Base-by-base conservation (phyloP, 2,888 invertebrate genomes). In the Mechanitis messenoides region DNA sequence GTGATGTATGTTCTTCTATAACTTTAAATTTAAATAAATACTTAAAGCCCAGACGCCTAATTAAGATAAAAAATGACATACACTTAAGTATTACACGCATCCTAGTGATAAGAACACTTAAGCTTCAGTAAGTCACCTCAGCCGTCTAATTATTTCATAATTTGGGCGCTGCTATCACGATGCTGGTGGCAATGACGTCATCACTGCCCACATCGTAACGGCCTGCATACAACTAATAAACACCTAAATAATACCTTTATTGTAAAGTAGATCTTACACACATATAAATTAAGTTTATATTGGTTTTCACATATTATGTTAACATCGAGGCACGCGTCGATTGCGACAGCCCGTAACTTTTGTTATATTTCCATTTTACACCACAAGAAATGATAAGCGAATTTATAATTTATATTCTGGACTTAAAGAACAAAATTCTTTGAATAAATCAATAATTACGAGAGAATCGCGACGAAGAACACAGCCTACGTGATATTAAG, bases 401-500 rank as follows among this genome's bases (percentile, higher is more conserved):
- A 66, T 71, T 62, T 65, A 50, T 35, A 67, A 75, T 69, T 64
- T 77, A 66, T 28, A 0, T 0, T 3, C 55, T 58, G 12, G 42
- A 0, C 1, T 64, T 76, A 80, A 69, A 73, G 76, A 73, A 67
- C 59, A 74, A 61, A 72, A 67, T 70, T 45, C 56, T 56, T 63
- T 66, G 62, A 28, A 38, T 5, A 33, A 58, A 60, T 7, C 53
- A 64, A 58, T 31, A 33, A 72, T 72, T 74, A 74, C 74, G 67
- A 70, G 76, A 80, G 74, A 79, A 81, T 81, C 77, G 73, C 77
- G 73, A 72, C 74, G 74, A 75, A 74, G 73, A 74, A 72, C 83
- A 79, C 83, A 79, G 79, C 85, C 84, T 84, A 87, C 87, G 79
- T 80, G 78, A 66, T 82, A 75, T 86, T 85, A 78, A 75, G 85